Base-by-base conservation (phyloP, 2,113 vertebrate genomes). In the Noctilio leporinus region DNA sequence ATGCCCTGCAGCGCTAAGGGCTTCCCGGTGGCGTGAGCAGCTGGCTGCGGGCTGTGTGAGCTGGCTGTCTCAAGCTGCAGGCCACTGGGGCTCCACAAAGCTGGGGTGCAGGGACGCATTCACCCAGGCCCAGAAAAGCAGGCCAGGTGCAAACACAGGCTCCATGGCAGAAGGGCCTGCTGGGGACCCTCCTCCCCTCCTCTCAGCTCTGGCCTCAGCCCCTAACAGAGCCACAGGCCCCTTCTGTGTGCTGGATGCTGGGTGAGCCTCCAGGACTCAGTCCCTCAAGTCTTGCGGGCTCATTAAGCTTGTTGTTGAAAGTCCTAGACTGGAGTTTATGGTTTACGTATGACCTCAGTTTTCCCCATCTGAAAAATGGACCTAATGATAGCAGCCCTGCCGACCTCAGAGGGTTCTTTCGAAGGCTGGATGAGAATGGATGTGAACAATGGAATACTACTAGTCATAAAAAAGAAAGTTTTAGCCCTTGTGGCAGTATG, bases 101-200 rank as follows among this genome's bases (percentile, higher is more conserved):
- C 59, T 28, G 47, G n/a, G 43, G 3, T n/a, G 24, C 1, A 0
- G 65, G 75, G 76, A 59, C 20, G 7, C 12, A 5, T 14, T 35
- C 26, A n/a, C 43, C 43, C 49, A 83, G 43, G 55, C 59, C 4
- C 9, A 19, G 69, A 55, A 33, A 65, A 53, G 30, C 28, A 75
- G 75, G n/a, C 45, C 43, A 9, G 43, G 35, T 43, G 59, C 26
- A 2, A 2, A 26, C 59, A 6, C 10, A 17, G 72, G 45, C 38
- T 77, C n/a, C 10, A 30, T 19, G 28, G 12, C 26, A 22, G 40
- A 88, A 45, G 40, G 40, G 38, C 47, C 38, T 20, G 51, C 28
- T 0, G 0, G 49, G 33, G 62, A 30, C 20, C 19, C 55, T 45
- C 19, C 55, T 45, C 45, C 16, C 26, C 20, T 26, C 17, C 33